These are phyloP conservation scores for Parazoanthus darwini DNA, from an alignment of 92 coral and sea anemone species.

Conservation along the genomic window DNA sequence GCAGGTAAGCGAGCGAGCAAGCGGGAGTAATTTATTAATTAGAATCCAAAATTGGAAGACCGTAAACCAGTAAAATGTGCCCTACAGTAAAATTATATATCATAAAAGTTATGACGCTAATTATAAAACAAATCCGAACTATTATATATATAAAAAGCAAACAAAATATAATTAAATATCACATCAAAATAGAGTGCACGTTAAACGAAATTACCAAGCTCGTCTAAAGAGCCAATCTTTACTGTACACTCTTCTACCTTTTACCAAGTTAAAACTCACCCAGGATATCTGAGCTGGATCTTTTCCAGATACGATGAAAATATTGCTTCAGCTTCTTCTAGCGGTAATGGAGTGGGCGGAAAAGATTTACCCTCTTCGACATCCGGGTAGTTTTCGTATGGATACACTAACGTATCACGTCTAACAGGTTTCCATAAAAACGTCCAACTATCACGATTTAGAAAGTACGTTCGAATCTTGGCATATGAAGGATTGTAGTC, in stretches of 20 bases:
- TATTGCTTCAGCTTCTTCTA: not conserved
- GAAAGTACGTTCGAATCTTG: not conserved
- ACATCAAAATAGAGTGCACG: no score
- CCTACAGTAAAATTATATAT: no score
- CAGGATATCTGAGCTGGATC: not conserved
- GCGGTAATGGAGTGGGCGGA: not conserved
- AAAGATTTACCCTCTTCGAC: not conserved
- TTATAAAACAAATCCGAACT: no score
- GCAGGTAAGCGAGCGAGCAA: no score
- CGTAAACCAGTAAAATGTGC: no score
- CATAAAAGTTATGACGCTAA: no score
- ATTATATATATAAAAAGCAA: not conserved
- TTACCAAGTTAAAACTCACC: not conserved
- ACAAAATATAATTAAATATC: no score
- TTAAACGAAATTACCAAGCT: no score
- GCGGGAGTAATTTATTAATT: no score
- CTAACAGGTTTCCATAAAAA: slow-evolving; percentile 24
- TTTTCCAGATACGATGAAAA: not conserved
- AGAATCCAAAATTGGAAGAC: no score
- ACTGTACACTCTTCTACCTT: not conserved
- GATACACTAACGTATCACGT: slow-evolving; percentile 38
- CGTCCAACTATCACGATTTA: not conserved
- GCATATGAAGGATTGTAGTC: slow-evolving; percentile 27
- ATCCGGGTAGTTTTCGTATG: slow-evolving; percentile 42
- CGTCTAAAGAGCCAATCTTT: not conserved